Base-by-base conservation (phyloP, 2,888 invertebrate genomes). In the Synergus japonicus region DNA sequence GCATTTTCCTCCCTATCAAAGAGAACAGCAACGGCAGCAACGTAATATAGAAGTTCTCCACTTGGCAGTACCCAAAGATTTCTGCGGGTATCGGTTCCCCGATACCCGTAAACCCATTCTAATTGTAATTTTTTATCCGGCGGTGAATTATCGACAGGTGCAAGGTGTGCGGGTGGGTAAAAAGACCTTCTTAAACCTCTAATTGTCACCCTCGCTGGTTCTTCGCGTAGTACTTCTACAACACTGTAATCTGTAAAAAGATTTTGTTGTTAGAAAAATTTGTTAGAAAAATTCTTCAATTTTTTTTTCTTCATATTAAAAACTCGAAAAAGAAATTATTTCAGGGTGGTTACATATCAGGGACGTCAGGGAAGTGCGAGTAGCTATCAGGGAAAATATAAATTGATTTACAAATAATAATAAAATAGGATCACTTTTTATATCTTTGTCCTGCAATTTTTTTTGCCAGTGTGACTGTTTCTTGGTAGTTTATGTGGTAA, bases 31-130 rank as follows among this genome's bases (percentile, higher is more conserved):
- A 98, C 96, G 0, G 98, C 97, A 0, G 97, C 97, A n/a, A 98
- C 98, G 90, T 96, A 97, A 92, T 98, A 98, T 63, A 98, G 93
- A 10, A 98, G 93, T 92, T 99, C 99, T 0, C 98, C 98, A 0
- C 98, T 98, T 0, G 98, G 98, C 78, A 99, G 93, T 43, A 97
- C 97, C 96, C 98, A 97, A 49, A 99, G 93, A 92, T 99, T 99
- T 86, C 96, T 95, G 13, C 97, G 94, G 7, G 97, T 95, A 92
- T 98, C 98, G 12, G 96, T 95, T 0, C 99, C 98, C 81, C 98
- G 95, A 93, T 98, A 99, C 0, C 98, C 98, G 90, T 97, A 98
- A 96, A 98, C 98, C 98, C 98, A 98, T 89, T 98, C 98, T 0
- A 98, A 94, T 83, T 96, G 95, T 84, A 98, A 93, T 89, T 97